Conservation (phyloP, 2,113 vertebrate genomes). For the Cavia porcellus region DNA sequence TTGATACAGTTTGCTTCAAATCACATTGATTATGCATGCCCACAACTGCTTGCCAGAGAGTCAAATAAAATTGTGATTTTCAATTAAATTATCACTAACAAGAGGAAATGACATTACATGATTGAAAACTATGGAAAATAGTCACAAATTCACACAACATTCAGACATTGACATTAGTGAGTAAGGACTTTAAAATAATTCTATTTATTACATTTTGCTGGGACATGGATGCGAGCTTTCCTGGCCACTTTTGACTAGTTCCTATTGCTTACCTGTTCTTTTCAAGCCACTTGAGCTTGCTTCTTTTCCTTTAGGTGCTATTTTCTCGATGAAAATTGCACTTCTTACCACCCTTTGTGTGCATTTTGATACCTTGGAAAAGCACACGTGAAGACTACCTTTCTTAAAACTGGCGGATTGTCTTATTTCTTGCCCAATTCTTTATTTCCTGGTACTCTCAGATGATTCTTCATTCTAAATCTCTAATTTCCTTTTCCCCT, state of each 20-base stretch:
- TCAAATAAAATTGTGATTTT: slow-evolving; percentile 13
- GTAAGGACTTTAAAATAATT: background rate
- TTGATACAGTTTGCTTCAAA: background rate
- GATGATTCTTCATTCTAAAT: background rate
- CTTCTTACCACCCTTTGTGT: background rate
- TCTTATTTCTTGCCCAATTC: background rate
- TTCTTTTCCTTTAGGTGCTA: background rate
- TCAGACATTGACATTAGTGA: background rate
- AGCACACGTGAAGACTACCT: background rate
- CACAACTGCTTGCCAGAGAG: background rate
- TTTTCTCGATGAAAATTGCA: background rate
- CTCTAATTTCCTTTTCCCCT: background rate
- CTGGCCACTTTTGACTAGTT: background rate
- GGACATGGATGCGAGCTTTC: background rate
- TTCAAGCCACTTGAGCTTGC: background rate
- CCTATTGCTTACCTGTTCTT: background rate
- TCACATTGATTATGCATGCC: background rate
- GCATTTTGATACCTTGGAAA: background rate
- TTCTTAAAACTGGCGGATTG: slow-evolving; percentile 1
- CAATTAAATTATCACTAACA: background rate
- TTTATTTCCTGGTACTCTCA: background rate
- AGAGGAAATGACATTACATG: background rate
- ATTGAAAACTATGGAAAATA: background rate
- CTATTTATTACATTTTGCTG: background rate
- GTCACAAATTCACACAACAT: background rate